Base-by-base conservation (phyloP, 92 coral and sea anemone genomes). In the Porites divaricata region DNA sequence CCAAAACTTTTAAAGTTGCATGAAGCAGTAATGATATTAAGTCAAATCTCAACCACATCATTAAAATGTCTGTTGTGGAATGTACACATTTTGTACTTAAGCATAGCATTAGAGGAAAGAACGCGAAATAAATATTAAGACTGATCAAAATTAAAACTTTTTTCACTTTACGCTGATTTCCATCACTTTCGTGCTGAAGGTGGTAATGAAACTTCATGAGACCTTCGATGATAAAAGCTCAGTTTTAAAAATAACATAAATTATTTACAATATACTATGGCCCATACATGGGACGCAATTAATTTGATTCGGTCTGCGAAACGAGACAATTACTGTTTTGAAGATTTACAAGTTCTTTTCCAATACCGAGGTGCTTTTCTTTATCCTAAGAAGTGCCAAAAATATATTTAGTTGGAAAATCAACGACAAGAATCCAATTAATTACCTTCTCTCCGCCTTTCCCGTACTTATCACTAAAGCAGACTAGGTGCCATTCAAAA, bases 231-330 rank as follows among this genome's bases (percentile, higher is more conserved):
- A 54, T 35, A 35, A 35, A 25, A 53, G 26, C 19, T 28, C n/a
- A 35, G 19, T 64, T 76, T 59, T 9, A 58, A 19, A 59, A 58
- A 58, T n/a, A 59, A 2, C 9, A 28, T 77, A 6, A 77, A 77
- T 77, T 63, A 77, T 63, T 77, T 22, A 77, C 61, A 8, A 63
- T 10, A 63, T 62, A 62, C n/a, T 54, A 11, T 22, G 54, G 8
- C 57, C 15, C 45, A 45, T 9, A 25, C 45, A 45, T 9, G 41
- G 20, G 81, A 48, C 56, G 24, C 12, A 35, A 20, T 12, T 58
- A 2, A 26, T 72, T 49, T 51, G 35, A 17, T 11, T 19, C 6
- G 77, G 24, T 72, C 77, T 23, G 5, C 17, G n/a, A 49, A 49
- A 24, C 50, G 24, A 10, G 62, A 19, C 59, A 54, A 15, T 54